These are phyloP conservation scores for Blennius ocellaris DNA, from an alignment of 2,113 vertebrate species.

Conservation along the genomic window DNA sequence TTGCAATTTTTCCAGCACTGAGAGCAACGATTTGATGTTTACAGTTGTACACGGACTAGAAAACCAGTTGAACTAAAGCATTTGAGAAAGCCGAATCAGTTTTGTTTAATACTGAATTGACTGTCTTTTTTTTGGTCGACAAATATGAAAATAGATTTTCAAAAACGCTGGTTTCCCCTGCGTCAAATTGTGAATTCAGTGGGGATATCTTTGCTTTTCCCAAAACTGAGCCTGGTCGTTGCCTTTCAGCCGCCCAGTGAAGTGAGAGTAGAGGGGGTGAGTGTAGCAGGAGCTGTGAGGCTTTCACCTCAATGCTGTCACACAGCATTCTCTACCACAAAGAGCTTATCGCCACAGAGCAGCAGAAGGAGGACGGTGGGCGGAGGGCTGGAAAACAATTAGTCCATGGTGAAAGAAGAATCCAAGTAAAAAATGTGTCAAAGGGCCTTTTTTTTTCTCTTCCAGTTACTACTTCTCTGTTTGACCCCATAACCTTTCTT, in stretches of 20 bases:
- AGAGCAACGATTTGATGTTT: background rate
- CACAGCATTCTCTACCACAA: slow-evolving; percentile 15
- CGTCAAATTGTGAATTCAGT: slow-evolving; percentile 30
- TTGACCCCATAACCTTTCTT: slow-evolving; percentile 10
- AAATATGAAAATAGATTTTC: slow-evolving; percentile 9
- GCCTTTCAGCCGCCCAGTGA: slow-evolving; percentile 29
- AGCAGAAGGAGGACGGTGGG: slow-evolving; percentile 25
- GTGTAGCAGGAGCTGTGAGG: background rate
- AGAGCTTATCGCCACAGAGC: slow-evolving; percentile 28
- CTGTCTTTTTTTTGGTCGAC: background rate
- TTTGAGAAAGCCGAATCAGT: background rate
- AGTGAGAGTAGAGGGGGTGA: slow-evolving; percentile 26
- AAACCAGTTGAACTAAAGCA: background rate
- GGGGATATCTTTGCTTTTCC: slow-evolving; percentile 11
- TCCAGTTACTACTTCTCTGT: background rate
- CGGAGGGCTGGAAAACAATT: slow-evolving; percentile 46
- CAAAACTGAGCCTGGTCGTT: slow-evolving; percentile 1
- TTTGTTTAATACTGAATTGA: too few relatives aligned
- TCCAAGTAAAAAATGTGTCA: slow-evolving; percentile 15
- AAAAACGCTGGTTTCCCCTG: background rate
- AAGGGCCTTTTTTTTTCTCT: background rate
- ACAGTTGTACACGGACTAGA: background rate
- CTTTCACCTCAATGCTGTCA: slow-evolving; percentile 29
- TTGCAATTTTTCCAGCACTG: background rate
- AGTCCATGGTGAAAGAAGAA: slow-evolving; percentile 4